A percentile compares a stretch with the other conserved stretches of the same genome.
These are phyloP conservation scores for Aproaerema taeniolella DNA, from an alignment of 2,888 invertebrate genomes.

Conservation along the genomic window DNA sequence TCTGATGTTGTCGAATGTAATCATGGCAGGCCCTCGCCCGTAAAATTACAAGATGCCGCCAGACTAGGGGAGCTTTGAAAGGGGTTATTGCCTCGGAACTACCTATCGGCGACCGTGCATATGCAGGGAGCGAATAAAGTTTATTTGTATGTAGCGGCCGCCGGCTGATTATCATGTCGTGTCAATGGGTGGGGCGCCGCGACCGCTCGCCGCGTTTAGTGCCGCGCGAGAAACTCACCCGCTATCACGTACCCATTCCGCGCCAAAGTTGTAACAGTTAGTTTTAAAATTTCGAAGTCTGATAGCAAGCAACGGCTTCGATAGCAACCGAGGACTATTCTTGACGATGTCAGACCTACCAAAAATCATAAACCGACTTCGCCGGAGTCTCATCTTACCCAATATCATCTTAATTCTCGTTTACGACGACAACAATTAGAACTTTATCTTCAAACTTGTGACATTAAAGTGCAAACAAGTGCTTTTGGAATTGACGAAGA, in stretches of 20 bases:
- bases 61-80: constrained; percentile 63
- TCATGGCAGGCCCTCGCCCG: constrained; percentile 61
- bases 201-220: constrained; percentile 45
- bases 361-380: constrained; percentile 61
- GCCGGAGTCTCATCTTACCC: constrained; percentile 54
- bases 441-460: constrained; percentile 14
- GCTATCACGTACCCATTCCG: constrained; percentile 34
- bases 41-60: constrained; percentile 65
- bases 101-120: constrained; percentile 56
- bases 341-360: constrained; percentile 63
- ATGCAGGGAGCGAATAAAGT: constrained; percentile 72
- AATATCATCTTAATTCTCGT: constrained; percentile 66
- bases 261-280: constrained; percentile 28
- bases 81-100: constrained; percentile 72
- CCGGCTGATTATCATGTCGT: constrained; percentile 61
- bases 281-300: constrained; percentile 8
- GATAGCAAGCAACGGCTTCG: constrained; percentile 9
- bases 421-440: constrained; percentile 67
- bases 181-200: constrained; percentile 61
- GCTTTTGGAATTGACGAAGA: constrained; percentile 18
- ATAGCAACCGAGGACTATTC: constrained; percentile 10
- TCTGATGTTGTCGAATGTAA: constrained; percentile 30
- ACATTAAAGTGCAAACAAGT: constrained; percentile 14
- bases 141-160: constrained; percentile 62
- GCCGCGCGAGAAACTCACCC: constrained; percentile 44